phyloP scores from a whole-genome alignment of 2,113 vertebrate species.

The Ammodytes dubius region DNA sequence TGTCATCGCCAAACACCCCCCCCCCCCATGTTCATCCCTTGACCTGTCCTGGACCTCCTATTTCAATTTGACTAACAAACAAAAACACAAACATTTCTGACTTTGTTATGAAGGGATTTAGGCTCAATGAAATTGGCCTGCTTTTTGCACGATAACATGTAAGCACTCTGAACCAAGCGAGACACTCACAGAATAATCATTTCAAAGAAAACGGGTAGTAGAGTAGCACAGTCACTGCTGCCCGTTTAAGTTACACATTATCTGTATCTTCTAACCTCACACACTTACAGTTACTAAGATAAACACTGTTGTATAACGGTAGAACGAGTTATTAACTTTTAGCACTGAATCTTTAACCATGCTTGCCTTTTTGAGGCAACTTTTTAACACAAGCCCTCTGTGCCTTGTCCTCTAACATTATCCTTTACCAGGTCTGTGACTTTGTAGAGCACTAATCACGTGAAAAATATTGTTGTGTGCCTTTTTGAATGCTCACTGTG shows the following conservation, averaged over 20 bases:
- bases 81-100: constrained; percentile 3
- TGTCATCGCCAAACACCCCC: constrained; percentile 8
- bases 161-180: constrained; percentile 10
- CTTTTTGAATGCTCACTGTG: constrained; percentile 27
- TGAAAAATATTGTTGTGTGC: constrained; percentile 8
- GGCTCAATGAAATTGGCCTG: constrained; percentile 30
- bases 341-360: constrained; percentile 37
- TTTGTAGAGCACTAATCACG: constrained; percentile 12
- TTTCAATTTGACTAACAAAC: constrained; percentile 52
- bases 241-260: constrained; percentile 14
- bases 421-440: constrained; percentile 17
- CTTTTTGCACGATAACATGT: constrained; percentile 47
- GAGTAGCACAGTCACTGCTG: background rate
- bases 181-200: constrained; percentile 1
- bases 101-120: constrained; percentile 29
- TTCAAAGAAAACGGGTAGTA: background rate
- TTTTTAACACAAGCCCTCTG: constrained; percentile 25
- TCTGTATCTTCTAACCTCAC: constrained; percentile 29
- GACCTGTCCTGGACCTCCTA: constrained; percentile 46
- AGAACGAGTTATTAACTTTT: constrained; percentile 42
- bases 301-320: constrained; percentile 56
- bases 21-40: constrained; percentile 32
- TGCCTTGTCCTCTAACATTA: constrained; percentile 48
- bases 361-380: constrained; percentile 18
- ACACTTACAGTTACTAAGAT: constrained; percentile 25